A percentile compares a stretch with the other conserved stretches of the same genome.
These are phyloP conservation scores for Galagoides demidoff DNA, from an alignment of 2,797 vertebrate species.

Conservation along the genomic window DNA sequence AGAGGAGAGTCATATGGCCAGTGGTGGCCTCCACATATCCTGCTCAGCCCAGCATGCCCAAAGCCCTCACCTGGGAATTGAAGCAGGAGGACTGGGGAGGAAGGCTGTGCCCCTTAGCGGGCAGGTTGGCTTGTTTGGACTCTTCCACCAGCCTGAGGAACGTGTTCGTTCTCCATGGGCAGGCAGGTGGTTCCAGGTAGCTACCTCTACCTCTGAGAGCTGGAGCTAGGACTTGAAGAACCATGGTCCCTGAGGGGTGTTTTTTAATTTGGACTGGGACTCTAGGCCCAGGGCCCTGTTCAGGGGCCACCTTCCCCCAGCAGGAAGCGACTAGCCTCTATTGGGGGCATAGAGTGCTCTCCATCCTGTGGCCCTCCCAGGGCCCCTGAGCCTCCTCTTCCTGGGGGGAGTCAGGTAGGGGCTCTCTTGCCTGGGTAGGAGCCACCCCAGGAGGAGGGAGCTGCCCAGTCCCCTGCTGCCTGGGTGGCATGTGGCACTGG, in stretches of 20 bases:
- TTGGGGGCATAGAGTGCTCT: accelerated
- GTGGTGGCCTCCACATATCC: background rate
- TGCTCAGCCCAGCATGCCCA: background rate
- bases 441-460: background rate
- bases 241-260: background rate
- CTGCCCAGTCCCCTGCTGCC: background rate
- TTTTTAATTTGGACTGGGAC: background rate
- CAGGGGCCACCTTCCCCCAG: background rate
- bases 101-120: background rate
- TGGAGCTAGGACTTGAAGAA: too few relatives aligned
- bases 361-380: background rate
- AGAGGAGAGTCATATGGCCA: background rate
- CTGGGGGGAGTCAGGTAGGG: background rate
- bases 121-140: background rate
- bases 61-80: background rate
- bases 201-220: background rate
- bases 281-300: background rate
- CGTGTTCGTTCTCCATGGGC: background rate
- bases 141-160: background rate
- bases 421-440: background rate
- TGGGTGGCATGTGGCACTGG: background rate
- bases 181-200: background rate
- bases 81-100: background rate
- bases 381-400: background rate
- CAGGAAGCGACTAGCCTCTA: background rate